phyloP scores from a whole-genome alignment of 2,113 vertebrate species.

The Eulemur rufifrons region DNA sequence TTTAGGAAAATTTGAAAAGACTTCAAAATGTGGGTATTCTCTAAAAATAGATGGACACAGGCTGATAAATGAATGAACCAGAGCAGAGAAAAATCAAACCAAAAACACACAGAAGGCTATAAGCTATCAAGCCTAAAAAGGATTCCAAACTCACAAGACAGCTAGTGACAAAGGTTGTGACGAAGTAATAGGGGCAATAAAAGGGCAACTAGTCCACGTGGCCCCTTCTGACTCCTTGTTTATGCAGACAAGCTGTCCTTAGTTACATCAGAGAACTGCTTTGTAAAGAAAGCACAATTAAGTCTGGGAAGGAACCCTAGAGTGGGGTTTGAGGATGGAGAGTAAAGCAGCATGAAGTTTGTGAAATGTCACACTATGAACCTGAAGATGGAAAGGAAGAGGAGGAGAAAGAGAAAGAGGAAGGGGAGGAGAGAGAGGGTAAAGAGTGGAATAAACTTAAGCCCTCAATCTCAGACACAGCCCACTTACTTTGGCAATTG shows the following conservation, averaged over 20 bases:
- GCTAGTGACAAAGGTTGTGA: neutral
- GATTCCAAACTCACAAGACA: neutral
- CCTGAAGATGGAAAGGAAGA: neutral
- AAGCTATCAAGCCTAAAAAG: neutral
- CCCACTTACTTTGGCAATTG: neutral
- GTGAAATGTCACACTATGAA: neutral
- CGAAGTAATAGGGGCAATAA: neutral
- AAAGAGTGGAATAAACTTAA: neutral
- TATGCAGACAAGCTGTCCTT: neutral
- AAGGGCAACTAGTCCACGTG: neutral
- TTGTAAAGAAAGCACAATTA: neutral
- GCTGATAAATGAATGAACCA: neutral
- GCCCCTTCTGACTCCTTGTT: neutral
- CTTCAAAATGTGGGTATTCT: neutral
- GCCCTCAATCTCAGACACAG: neutral
- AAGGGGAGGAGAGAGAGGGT: too few species aligned
- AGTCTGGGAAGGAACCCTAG: neutral
- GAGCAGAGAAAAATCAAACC: neutral
- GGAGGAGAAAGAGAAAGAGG: rapidly evolving
- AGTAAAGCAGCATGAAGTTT: neutral
- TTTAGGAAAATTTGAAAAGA: neutral
- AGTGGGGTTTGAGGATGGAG: neutral
- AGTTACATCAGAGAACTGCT: neutral
- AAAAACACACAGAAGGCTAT: neutral
- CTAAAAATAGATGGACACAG: neutral